Conservation (phyloP, 2,888 invertebrate species). For the Hanleya hanleyi region DNA sequence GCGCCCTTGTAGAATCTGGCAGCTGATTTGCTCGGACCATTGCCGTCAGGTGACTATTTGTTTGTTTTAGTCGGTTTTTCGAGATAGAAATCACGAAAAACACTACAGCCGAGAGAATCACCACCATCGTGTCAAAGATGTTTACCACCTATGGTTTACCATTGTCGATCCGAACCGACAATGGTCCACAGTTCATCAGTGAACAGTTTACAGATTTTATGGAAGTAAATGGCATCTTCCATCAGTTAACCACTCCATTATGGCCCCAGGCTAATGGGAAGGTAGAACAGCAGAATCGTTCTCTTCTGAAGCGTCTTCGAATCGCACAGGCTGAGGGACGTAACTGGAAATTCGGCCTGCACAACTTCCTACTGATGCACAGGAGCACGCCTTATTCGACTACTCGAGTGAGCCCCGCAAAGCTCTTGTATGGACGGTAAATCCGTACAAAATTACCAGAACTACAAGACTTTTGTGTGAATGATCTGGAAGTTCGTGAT, state of each 20-base stretch:
- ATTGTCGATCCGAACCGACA: constrained; percentile 18
- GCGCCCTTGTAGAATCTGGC: constrained; percentile 28
- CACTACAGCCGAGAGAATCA: constrained; percentile 19
- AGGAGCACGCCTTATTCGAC: too few species aligned
- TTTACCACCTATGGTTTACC: constrained; percentile 21
- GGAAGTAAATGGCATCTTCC: constrained; percentile 10
- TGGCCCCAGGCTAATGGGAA: too few species aligned
- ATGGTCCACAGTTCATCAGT: constrained; percentile 16
- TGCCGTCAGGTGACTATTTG: constrained; percentile 19
- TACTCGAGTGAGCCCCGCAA: too few species aligned
- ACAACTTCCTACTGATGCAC: too few species aligned
- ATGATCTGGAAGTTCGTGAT: too few species aligned
- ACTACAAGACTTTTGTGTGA: too few species aligned
- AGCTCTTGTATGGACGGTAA: too few species aligned
- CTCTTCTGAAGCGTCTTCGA: too few species aligned
- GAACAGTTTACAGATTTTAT: constrained; percentile 10
- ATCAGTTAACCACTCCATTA: background rate
- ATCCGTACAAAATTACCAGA: too few species aligned
- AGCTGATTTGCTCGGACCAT: constrained; percentile 27
- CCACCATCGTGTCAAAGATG: constrained; percentile 5
- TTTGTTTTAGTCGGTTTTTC: constrained; percentile 22
- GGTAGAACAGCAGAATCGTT: too few species aligned
- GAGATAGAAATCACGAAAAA: constrained; percentile 17
- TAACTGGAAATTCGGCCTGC: too few species aligned
- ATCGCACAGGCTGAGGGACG: too few species aligned